Evolutionary conservation across 2,888 invertebrate species (phyloP).

Genomic region (Nasonia oneida): DNA sequence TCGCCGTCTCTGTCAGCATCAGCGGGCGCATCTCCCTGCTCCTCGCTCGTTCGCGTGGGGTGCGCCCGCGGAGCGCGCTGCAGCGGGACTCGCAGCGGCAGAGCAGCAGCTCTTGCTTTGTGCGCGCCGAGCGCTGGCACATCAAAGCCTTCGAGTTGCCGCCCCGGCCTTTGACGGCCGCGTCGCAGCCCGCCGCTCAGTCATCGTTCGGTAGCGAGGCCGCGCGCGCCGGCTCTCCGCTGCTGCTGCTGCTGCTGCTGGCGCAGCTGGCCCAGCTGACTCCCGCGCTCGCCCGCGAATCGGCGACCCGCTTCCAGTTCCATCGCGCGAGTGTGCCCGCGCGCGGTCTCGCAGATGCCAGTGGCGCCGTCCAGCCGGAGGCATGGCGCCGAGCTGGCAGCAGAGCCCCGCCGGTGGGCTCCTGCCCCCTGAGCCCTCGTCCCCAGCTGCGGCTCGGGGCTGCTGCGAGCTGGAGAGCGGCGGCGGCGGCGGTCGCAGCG

Average conservation of each 20-base stretch:
- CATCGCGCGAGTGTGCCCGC: too few relatives aligned
- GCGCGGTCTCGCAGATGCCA: too few relatives aligned
- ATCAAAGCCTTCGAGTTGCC: conserved; percentile 78
- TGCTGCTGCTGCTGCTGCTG: not conserved
- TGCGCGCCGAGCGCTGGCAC: conserved; percentile 78
- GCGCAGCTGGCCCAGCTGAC: not conserved
- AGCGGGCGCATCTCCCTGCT: conserved; percentile 40
- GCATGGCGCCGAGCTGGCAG: conserved; percentile 51
- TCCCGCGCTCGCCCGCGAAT: conserved; percentile 5
- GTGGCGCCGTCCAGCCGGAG: not conserved
- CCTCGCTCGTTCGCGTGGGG: not conserved
- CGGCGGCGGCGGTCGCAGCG: not conserved
- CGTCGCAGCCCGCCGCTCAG: conserved; percentile 77
- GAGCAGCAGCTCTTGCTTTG: conserved; percentile 74
- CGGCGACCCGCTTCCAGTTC: not conserved
- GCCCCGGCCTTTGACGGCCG: conserved; percentile 78
- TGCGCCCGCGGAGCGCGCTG: conserved; percentile 63
- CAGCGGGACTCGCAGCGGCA: conserved; percentile 58
- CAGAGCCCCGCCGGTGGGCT: conserved; percentile 54
- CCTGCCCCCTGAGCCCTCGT: not conserved
- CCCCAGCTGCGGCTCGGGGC: not conserved
- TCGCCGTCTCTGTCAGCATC: conserved; percentile 58
- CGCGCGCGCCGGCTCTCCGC: conserved; percentile 66
- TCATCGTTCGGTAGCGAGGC: conserved; percentile 78
- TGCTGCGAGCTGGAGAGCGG: not conserved